Conservation (phyloP, 2,888 invertebrate genomes). For the Caradrina kadenii region DNA sequence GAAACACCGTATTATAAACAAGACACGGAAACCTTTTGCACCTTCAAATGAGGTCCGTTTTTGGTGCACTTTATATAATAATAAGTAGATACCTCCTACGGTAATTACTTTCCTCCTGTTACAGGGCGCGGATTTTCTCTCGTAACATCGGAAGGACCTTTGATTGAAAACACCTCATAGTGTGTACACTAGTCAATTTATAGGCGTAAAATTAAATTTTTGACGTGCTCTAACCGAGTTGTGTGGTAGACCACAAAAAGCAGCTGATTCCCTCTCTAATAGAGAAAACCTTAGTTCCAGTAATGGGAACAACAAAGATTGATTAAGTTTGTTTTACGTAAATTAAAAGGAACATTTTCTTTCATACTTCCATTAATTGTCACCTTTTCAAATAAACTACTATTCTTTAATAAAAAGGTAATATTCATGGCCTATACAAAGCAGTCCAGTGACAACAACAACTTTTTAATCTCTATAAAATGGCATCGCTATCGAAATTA, state of each 20-base stretch:
- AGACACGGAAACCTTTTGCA: too few species aligned
- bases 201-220: too few species aligned
- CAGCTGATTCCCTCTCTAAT: too few species aligned
- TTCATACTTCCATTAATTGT: background rate
- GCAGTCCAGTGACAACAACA: conserved; percentile 42
- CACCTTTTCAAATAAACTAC: background rate
- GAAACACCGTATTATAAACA: background rate
- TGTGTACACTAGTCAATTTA: too few species aligned
- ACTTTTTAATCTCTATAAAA: conserved; percentile 63
- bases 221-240: too few species aligned
- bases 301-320: too few species aligned
- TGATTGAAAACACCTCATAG: background rate
- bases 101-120: conserved; percentile 15
- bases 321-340: background rate
- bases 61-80: background rate
- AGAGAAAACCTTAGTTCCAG: too few species aligned
- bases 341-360: background rate
- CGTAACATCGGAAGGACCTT: background rate
- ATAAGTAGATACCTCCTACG: background rate
- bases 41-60: too few species aligned
- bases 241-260: too few species aligned
- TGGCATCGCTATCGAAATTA: conserved; percentile 57
- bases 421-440: conserved; percentile 15
- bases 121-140: background rate
- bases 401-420: background rate